These are phyloP conservation scores for Acrocephalus kingi DNA, from an alignment of 2,113 vertebrate genomes.

Conservation along the genomic window DNA sequence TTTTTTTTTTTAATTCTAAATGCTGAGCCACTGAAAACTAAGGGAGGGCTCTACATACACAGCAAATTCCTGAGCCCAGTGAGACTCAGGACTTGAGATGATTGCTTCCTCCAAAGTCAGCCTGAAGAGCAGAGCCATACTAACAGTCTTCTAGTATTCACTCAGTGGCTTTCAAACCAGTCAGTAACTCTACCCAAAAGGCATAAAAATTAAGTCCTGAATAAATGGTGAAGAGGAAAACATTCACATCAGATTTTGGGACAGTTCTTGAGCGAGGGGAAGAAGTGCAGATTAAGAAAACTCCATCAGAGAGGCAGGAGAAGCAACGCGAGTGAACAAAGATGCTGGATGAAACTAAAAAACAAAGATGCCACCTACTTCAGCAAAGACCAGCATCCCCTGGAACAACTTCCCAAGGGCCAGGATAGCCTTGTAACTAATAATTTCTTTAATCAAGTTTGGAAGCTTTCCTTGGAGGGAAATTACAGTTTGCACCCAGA, in stretches of 20 bases:
- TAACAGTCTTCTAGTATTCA: neutral
- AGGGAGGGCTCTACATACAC: neutral
- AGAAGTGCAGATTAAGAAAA: neutral
- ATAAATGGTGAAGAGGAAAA: neutral
- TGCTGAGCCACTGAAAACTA: neutral
- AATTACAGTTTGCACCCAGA: neutral
- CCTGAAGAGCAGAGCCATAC: neutral
- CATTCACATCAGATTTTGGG: neutral
- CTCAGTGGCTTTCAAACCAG: neutral
- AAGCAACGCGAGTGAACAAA: neutral
- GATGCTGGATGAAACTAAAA: neutral
- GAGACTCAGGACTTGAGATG: neutral
- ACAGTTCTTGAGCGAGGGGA: neutral
- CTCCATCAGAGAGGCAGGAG: neutral
- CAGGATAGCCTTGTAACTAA: neutral
- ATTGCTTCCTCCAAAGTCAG: neutral
- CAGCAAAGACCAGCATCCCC: neutral
- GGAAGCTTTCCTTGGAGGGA: neutral
- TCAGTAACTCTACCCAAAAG: neutral
- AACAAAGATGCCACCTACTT: neutral
- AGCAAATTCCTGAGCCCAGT: neutral
- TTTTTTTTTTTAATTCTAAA: neutral
- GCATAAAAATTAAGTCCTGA: neutral
- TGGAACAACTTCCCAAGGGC: fast-evolving
- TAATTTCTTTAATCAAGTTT: neutral